Evolutionary conservation across 2,113 vertebrate genomes (phyloP).

Genomic region (Psilopogon haemacephalus): DNA sequence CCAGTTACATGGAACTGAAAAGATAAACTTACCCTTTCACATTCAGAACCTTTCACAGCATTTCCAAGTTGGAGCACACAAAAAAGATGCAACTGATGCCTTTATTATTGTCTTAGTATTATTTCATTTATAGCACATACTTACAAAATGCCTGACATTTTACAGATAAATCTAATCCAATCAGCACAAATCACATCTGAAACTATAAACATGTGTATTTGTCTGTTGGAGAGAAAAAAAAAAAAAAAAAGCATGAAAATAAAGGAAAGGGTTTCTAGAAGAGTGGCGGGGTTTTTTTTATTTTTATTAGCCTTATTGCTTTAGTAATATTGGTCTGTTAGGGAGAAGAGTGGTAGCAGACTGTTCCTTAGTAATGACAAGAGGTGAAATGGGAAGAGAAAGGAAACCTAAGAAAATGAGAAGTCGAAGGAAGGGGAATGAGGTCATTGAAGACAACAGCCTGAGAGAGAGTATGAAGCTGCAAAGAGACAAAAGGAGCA

Average conservation of each 20-base stretch:
- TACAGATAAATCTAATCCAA: neutral
- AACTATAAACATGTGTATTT: neutral
- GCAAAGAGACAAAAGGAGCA: neutral
- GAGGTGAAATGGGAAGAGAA: neutral
- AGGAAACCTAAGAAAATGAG: neutral
- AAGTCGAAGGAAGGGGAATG: neutral
- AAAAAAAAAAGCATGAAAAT: neutral
- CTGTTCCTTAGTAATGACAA: neutral
- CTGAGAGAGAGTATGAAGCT: neutral
- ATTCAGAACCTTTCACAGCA: conserved; percentile 14
- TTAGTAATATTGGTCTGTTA: neutral
- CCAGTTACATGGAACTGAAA: neutral
- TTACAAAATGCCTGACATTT: conserved; percentile 10
- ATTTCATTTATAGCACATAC: neutral
- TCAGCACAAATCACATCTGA: neutral
- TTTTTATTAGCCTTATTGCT: neutral
- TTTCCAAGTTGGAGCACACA: neutral
- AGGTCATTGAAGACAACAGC: neutral
- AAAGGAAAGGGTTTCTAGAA: neutral
- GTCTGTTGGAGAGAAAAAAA: neutral
- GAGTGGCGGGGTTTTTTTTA: neutral
- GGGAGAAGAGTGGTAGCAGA: neutral
- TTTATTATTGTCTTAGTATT: conserved; percentile 24
- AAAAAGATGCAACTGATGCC: neutral
- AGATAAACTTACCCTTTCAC: conserved; percentile 46